A percentile compares a stretch with the other conserved stretches of the same genome.
phyloP scores from a whole-genome alignment of 2,113 vertebrate species.

The Peromyscus californicus region DNA sequence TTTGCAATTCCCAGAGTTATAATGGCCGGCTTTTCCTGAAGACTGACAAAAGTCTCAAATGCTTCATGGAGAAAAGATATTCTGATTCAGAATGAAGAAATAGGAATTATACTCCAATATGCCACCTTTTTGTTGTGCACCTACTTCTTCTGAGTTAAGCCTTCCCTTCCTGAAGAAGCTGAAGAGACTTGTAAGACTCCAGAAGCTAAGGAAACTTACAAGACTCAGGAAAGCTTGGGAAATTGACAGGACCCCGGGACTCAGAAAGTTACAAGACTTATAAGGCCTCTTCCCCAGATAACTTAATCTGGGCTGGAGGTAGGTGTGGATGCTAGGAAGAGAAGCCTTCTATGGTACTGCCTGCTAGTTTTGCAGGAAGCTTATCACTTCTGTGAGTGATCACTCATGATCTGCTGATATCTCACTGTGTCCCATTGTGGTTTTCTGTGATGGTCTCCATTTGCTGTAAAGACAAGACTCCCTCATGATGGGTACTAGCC shows the following conservation, averaged over 20 bases:
- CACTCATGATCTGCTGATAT: not conserved
- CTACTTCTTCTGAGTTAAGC: not conserved
- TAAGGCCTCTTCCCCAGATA: too few species aligned
- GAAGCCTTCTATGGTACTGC: not conserved
- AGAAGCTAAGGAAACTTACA: not conserved
- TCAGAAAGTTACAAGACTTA: not conserved
- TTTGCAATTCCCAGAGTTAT: constrained; percentile 1
- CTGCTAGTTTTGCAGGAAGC: not conserved
- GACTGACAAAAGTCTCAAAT: not conserved
- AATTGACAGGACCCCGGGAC: not conserved
- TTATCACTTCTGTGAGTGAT: not conserved
- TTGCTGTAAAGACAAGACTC: not conserved
- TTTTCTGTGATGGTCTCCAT: not conserved
- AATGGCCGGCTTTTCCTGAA: not conserved
- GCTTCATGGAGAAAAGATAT: not conserved
- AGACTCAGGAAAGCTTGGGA: not conserved
- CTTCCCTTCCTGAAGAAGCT: not conserved
- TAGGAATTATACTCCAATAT: not conserved
- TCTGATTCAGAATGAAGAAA: not conserved
- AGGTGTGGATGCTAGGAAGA: not conserved
- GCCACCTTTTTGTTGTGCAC: not conserved
- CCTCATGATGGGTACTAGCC: not conserved
- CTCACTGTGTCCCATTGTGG: not conserved
- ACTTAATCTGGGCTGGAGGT: not conserved
- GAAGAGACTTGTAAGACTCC: not conserved